These are phyloP conservation scores for Leuciscus idus DNA, from an alignment of 2,113 vertebrate genomes.

Conservation along the genomic window DNA sequence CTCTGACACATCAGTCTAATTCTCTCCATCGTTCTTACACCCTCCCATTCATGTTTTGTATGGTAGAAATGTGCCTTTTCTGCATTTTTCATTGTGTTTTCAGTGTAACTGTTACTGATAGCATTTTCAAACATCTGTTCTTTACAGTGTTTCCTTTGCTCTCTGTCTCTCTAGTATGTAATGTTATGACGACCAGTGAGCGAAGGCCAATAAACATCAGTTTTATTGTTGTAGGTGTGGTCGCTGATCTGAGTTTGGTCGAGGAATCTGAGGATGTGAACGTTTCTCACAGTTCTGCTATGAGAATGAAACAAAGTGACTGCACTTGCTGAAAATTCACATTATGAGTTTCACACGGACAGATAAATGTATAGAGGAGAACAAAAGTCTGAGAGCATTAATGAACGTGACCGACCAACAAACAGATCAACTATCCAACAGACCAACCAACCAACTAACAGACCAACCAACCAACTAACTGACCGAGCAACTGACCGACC, in stretches of 20 bases:
- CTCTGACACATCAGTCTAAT: too few species aligned
- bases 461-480: too few species aligned
- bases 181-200: not conserved
- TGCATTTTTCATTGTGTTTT: slow-evolving; percentile 2
- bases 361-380: too few species aligned
- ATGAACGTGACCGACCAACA: not conserved
- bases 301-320: not conserved
- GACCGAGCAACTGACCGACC: too few species aligned
- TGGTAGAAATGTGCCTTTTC: slow-evolving; percentile 31
- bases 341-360: not conserved
- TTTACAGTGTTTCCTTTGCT: not conserved
- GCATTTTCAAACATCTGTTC: slow-evolving; percentile 5
- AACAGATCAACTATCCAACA: fast-evolving
- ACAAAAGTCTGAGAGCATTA: not conserved
- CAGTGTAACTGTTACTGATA: not conserved
- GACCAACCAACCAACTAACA: fast-evolving
- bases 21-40: slow-evolving; percentile 48
- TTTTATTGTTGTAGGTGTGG: slow-evolving; percentile 9
- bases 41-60: slow-evolving; percentile 39
- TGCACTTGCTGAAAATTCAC: not conserved
- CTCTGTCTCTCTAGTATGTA: not conserved
- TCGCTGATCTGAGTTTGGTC: not conserved
- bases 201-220: not conserved
- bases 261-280: not conserved
- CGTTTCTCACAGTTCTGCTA: not conserved